These are phyloP conservation scores for Helicoverpa assulta DNA, from an alignment of 2,888 invertebrate genomes.

Conservation along the genomic window DNA sequence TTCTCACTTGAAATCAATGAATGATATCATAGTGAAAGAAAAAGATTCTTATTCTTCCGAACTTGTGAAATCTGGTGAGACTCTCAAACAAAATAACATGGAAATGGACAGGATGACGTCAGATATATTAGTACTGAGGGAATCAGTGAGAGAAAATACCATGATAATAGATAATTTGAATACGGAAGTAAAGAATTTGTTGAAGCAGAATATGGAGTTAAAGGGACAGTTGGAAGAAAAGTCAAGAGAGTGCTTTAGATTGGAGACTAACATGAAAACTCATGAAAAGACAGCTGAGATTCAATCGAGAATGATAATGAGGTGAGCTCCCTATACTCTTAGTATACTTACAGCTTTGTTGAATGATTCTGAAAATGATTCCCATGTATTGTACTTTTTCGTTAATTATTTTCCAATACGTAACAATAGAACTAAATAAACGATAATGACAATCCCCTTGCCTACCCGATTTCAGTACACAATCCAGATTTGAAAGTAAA, in stretches of 20 bases:
- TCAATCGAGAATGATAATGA: conserved; percentile 82
- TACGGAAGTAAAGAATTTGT: conserved; percentile 75
- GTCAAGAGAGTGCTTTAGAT: conserved; percentile 71
- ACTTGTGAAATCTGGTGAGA: conserved; percentile 78
- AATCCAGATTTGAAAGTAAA: background rate
- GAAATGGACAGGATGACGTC: conserved; percentile 80
- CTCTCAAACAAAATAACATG: conserved; percentile 74
- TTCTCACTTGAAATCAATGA: conserved; percentile 71
- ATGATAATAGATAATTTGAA: conserved; percentile 76
- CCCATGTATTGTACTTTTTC: background rate
- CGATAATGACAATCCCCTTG: background rate
- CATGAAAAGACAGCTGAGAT: conserved; percentile 84
- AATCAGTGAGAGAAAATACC: conserved; percentile 76
- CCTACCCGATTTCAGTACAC: background rate
- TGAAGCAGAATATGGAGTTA: conserved; percentile 74
- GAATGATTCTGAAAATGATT: background rate
- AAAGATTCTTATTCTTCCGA: conserved; percentile 74
- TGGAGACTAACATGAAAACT: conserved; percentile 83
- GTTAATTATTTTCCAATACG: no score
- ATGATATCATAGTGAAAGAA: conserved; percentile 76
- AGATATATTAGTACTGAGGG: conserved; percentile 77
- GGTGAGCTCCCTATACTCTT: conserved; percentile 65
- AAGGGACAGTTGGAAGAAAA: conserved; percentile 80
- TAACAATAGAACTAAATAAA: background rate
- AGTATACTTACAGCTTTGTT: background rate